Conservation (phyloP, 2,888 invertebrate genomes). For the Eristalinus sepulchralis region DNA sequence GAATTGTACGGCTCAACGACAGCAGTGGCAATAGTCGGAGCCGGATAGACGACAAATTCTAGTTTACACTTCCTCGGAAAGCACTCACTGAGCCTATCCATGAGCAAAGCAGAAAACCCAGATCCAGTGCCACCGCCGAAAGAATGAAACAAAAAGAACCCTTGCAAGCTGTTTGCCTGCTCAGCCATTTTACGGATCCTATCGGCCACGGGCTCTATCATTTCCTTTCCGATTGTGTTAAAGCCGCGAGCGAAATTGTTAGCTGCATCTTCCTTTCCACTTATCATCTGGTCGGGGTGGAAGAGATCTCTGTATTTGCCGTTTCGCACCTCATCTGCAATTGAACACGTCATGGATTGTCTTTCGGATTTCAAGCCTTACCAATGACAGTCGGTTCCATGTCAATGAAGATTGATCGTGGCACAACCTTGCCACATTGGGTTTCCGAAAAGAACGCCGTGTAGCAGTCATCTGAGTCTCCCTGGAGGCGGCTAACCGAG, state of each 20-base stretch:
- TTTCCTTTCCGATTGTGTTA: slow-evolving; percentile 90
- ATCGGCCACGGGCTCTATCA: slow-evolving; percentile 87
- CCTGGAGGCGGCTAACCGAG: slow-evolving; percentile 81
- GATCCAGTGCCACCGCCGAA: slow-evolving; percentile 92
- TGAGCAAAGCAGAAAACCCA: slow-evolving; percentile 91
- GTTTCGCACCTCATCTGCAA: slow-evolving; percentile 82
- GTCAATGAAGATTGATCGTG: slow-evolving; percentile 92
- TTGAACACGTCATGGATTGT: not conserved
- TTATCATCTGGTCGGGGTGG: slow-evolving; percentile 91
- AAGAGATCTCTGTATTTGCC: slow-evolving; percentile 89
- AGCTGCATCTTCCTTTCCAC: slow-evolving; percentile 93
- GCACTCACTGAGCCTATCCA: slow-evolving; percentile 91
- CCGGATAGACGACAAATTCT: slow-evolving; percentile 82
- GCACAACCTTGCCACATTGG: slow-evolving; percentile 91
- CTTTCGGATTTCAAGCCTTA: slow-evolving; percentile 72
- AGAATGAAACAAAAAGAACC: slow-evolving; percentile 92
- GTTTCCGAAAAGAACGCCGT: slow-evolving; percentile 90
- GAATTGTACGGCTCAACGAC: slow-evolving; percentile 97
- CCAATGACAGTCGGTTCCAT: slow-evolving; percentile 94
- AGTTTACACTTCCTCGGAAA: slow-evolving; percentile 93
- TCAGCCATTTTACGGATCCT: slow-evolving; percentile 88
- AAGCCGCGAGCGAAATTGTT: slow-evolving; percentile 93
- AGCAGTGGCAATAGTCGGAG: slow-evolving; percentile 88
- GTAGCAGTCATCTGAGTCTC: slow-evolving; percentile 82
- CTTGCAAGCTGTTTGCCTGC: slow-evolving; percentile 88